Evolutionary conservation across 2,113 vertebrate species (phyloP).

Genomic region (Semnornis frantzii): DNA sequence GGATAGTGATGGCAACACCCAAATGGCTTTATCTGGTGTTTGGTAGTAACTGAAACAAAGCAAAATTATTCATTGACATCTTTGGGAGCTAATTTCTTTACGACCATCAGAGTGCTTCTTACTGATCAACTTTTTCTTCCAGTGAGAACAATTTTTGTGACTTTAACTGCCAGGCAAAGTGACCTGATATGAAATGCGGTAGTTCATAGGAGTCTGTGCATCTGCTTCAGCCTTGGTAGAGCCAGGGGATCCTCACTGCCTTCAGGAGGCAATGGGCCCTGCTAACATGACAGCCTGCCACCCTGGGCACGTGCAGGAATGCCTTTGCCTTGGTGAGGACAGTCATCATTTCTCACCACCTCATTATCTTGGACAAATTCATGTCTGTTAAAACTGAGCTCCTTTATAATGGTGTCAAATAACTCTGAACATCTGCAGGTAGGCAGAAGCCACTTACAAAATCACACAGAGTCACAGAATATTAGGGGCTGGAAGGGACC

Average conservation of each 20-base stretch:
- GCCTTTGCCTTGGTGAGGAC: neutral
- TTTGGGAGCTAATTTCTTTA: neutral
- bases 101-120: neutral
- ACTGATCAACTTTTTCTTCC: neutral
- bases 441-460: neutral
- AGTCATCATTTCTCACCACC: neutral
- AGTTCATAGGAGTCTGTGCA: neutral
- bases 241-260: neutral
- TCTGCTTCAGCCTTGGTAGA: neutral
- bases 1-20: neutral
- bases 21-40: neutral
- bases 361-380: neutral
- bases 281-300: neutral
- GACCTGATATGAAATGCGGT: neutral
- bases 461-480: too few relatives aligned
- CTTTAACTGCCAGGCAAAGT: neutral
- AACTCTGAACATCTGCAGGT: neutral
- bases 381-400: neutral
- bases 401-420: neutral
- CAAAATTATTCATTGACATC: neutral
- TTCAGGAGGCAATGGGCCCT: neutral
- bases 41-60: neutral
- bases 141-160: neutral
- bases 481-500: too few relatives aligned
- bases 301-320: neutral